These are phyloP conservation scores for Drosophila oshimai DNA, from an alignment of 1,140 invertebrate genomes.

Conservation along the genomic window DNA sequence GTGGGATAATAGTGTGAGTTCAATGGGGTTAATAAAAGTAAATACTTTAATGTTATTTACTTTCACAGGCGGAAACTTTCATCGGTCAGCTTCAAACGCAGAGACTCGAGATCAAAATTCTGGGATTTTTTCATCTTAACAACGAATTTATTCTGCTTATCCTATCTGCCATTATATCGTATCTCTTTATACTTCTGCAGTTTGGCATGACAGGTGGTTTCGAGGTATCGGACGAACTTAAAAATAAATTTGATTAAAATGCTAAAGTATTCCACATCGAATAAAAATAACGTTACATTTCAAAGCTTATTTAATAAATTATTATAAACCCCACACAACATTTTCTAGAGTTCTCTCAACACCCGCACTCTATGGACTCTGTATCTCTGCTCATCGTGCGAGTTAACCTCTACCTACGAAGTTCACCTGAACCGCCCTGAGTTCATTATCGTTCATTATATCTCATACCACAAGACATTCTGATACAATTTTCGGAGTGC, in stretches of 20 bases:
- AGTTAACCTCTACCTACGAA: conserved; percentile 12
- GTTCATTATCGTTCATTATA: conserved; percentile 75
- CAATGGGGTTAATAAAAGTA: accelerated
- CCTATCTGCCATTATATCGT: conserved; percentile 66
- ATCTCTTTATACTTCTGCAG: conserved; percentile 70
- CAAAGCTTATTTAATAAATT: too few species aligned
- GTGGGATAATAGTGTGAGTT: conserved; percentile 65
- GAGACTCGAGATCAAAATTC: conserved; percentile 62
- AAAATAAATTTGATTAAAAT: not conserved
- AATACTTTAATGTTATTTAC: not conserved
- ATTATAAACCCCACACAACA: too few species aligned
- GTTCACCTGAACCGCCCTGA: conserved; percentile 52
- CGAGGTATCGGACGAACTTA: conserved; percentile 36
- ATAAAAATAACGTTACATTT: not conserved
- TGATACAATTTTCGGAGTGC: conserved; percentile 53
- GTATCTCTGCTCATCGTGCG: not conserved
- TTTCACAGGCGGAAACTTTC: conserved; percentile 42
- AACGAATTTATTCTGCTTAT: conserved; percentile 68
- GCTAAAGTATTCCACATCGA: too few species aligned
- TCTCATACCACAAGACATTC: conserved; percentile 37
- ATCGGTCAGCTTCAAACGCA: conserved; percentile 49
- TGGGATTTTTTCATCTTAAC: conserved; percentile 66
- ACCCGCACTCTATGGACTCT: conserved; percentile 4
- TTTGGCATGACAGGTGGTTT: conserved; percentile 69
- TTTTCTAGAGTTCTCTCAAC: not conserved